Base-by-base conservation (phyloP, 1,140 invertebrate species). In the Leptopilina clavipes region DNA sequence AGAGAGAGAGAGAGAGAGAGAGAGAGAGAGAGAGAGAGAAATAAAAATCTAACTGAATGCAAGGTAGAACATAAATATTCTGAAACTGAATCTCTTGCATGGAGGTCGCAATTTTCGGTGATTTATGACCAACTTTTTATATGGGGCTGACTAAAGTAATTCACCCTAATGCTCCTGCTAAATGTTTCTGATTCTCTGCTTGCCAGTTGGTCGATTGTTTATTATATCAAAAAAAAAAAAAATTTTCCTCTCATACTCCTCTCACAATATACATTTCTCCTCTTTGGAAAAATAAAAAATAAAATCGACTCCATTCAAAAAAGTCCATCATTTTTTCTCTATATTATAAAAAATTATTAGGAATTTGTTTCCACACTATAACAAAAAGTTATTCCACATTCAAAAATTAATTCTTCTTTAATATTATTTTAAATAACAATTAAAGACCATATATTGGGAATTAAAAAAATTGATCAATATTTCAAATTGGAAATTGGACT, bases 81-180 rank as follows among this genome's bases (percentile, higher is more conserved):
- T 70, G 81, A 82, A 77, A 87, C 82, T 86, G 87, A 84, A 85
- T 84, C 81, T 84, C 77, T 79, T 74, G 76, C 76, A 84, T 82
- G 76, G 81, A 84, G 73, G 78, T 79, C 83, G 84, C 84, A 83
- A 86, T 87, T 87, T 81, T 12, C 70, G 71, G 81, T 89, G 88
- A 89, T 89, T 89, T 86, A 89, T 89, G 76, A 74, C 22, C 2
- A 1, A 80, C 81, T 89, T 89, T 88, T 89, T 88, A 88, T 86
- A 84, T 83, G 76, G 86, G 82, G 82, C 87, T n/a, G 84, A 82
- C 84, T 86, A 81, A 85, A 88, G 89, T 89, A 89, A 88, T 89
- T 89, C 88, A 89, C 86, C 87, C 87, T 89, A 89, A 89, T 89
- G 85, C 87, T 80, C 82, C 76, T 86, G 83, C 87, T 88, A 89